Percentiles rank a stretch among this genome's conserved stretches.
phyloP scores from a whole-genome alignment of 2,797 vertebrate genomes.

The Carcharodon carcharias region DNA sequence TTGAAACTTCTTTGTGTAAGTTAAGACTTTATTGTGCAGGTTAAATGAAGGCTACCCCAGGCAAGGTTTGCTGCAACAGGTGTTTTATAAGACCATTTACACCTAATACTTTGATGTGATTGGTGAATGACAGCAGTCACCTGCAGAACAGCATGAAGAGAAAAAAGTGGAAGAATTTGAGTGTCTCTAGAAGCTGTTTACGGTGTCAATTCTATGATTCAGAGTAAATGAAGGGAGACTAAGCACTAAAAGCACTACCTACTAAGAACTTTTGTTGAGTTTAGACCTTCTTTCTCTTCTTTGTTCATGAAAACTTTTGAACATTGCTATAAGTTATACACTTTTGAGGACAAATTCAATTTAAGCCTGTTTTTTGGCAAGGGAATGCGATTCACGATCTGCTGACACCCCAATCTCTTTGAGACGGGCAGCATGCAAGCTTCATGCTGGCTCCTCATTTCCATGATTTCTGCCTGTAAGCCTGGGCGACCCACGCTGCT shows the following conservation, averaged over 20 bases:
- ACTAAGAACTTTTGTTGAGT: not conserved
- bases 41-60: conserved; percentile 32
- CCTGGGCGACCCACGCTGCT: not conserved
- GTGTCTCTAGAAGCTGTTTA: not conserved
- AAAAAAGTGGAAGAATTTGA: not conserved
- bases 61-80: conserved; percentile 31
- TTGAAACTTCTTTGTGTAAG: conserved; percentile 35
- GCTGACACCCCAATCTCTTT: not conserved
- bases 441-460: not conserved
- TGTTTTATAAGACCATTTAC: not conserved
- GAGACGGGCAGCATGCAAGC: not conserved
- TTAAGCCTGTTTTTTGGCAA: not conserved
- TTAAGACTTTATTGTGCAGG: conserved; percentile 25
- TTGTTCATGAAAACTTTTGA: conserved; percentile 4
- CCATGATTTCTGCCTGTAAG: too few species aligned
- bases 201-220: not conserved
- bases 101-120: not conserved
- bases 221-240: not conserved
- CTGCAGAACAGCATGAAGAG: not conserved
- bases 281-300: not conserved
- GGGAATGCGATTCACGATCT: not conserved
- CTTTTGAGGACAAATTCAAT: not conserved
- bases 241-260: not conserved
- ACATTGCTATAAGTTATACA: not conserved
- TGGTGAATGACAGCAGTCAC: not conserved